Percentiles rank a stretch among this genome's conserved stretches.
Evolutionary conservation across 1,140 invertebrate species (phyloP).

Genomic region (Tetragnatha versicolor): DNA sequence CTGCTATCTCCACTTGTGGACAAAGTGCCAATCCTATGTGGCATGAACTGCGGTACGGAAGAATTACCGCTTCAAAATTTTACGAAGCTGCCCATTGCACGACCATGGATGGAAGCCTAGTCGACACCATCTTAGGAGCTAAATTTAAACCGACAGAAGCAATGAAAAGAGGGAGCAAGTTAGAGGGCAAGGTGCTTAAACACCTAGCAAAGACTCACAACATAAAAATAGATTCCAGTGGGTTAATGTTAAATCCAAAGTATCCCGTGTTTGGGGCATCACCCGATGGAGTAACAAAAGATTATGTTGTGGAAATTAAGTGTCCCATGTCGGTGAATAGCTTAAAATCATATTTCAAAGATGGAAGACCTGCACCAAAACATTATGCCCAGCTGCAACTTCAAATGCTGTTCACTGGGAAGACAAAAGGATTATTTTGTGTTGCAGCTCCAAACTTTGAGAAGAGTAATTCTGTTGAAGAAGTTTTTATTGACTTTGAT

Average conservation of each 20-base stretch:
- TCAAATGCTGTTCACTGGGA: not conserved
- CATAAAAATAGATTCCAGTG: not conserved
- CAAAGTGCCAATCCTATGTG: not conserved
- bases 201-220: not conserved
- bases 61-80: not conserved
- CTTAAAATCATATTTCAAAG: not conserved
- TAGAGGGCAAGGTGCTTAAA: not conserved
- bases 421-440: not conserved
- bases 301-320: not conserved
- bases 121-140: not conserved
- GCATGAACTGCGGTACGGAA: not conserved
- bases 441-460: not conserved
- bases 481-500: not conserved
- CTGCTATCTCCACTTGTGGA: not conserved
- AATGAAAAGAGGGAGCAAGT: not conserved
- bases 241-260: not conserved
- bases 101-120: not conserved
- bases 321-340: not conserved
- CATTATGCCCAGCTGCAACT: not conserved
- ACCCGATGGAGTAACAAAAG: not conserved
- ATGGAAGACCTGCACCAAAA: not conserved
- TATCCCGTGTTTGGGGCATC: not conserved
- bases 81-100: not conserved
- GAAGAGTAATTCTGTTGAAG: not conserved
- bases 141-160: not conserved